phyloP scores from a whole-genome alignment of 2,797 vertebrate species.

The Acipenser oxyrinchus region DNA sequence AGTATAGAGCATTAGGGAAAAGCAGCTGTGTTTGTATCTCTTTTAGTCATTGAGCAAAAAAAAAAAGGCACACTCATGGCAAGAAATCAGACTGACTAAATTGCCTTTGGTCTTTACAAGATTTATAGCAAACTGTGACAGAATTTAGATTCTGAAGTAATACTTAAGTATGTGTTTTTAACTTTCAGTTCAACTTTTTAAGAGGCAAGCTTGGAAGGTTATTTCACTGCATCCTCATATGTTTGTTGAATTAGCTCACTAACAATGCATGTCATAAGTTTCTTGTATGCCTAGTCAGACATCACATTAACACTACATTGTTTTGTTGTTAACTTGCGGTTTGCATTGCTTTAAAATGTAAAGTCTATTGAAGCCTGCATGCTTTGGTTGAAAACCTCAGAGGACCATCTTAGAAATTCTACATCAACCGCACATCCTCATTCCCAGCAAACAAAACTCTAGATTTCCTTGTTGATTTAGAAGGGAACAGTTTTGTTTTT shows the following conservation, averaged over 20 bases:
- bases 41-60: neutral
- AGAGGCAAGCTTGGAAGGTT: too few species aligned
- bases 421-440: neutral
- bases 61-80: too few species aligned
- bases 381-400: neutral
- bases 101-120: too few species aligned
- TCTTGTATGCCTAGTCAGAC: conserved; percentile 1
- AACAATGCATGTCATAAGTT: too few species aligned
- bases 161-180: too few species aligned
- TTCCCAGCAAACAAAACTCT: too few species aligned
- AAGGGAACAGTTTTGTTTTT: neutral
- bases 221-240: too few species aligned
- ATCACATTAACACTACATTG: neutral
- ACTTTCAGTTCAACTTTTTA: too few species aligned
- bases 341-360: neutral
- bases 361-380: neutral
- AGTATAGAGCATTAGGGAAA: conserved; percentile 21
- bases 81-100: too few species aligned
- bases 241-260: too few species aligned
- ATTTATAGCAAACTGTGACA: too few species aligned
- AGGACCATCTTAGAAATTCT: neutral
- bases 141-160: too few species aligned
- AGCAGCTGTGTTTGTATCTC: conserved; percentile 12
- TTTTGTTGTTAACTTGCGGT: neutral
- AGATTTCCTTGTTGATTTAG: neutral